phyloP scores from a whole-genome alignment of 2,888 invertebrate species.

The Bimastos eiseni region DNA sequence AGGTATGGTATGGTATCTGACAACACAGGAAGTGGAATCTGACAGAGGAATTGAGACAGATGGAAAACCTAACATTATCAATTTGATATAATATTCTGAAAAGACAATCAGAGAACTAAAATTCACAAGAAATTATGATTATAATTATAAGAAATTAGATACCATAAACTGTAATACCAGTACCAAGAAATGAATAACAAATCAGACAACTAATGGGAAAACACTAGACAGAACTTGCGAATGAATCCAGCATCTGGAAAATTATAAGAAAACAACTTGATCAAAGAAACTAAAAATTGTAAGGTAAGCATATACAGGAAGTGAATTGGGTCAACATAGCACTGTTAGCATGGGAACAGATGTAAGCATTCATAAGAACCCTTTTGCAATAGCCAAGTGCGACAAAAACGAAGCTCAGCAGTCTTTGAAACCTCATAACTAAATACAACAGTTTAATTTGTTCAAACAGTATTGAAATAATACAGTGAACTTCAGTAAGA shows the following conservation, averaged over 20 bases:
- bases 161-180: not conserved
- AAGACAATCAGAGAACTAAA: not conserved
- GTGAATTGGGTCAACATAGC: not conserved
- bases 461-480: not conserved
- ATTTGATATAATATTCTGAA: not conserved
- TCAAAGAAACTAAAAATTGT: not conserved
- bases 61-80: not conserved
- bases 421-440: not conserved
- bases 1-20: too few species aligned
- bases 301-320: not conserved
- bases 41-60: not conserved
- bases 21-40: not conserved
- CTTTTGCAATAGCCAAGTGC: not conserved
- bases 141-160: too few species aligned
- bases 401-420: not conserved
- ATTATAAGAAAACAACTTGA: not conserved
- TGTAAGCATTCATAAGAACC: not conserved
- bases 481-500: not conserved
- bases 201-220: not conserved
- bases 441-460: not conserved
- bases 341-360: not conserved
- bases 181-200: not conserved
- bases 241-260: too few species aligned
- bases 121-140: too few species aligned
- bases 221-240: too few species aligned